Base-by-base conservation (phyloP, 2,888 invertebrate species). In the Chrysotoxum bicinctum region DNA sequence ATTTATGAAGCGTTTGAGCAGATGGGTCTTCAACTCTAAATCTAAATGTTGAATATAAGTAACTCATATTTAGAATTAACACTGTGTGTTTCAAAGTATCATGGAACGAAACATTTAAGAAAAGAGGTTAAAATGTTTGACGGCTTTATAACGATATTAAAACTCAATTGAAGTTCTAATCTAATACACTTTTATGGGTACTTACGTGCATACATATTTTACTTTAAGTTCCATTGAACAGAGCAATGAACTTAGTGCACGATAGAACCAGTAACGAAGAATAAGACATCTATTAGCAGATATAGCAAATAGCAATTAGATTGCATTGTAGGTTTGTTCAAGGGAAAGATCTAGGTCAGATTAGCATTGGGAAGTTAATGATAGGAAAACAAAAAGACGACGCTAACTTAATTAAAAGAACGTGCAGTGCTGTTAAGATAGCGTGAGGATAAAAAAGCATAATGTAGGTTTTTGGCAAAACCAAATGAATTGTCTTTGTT, bases 291-390 rank as follows among this genome's bases (percentile, higher is more conserved):
- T 70, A 84, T 84, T 84, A 84, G 58, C 83, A 75, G 21, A 60
- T 75, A 70, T 75, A 84, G 66, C 83, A 79, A 56, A 69, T 66
- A 70, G 75, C 73, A 83, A 83, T 78, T 83, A 79, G 69, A 84
- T 60, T 84, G 66, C 58, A 75, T 70, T 79, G 69, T 84, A 21
- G 50, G n/a, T 66, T 56, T 54, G 43, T 74, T 62, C 54, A 60
- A 64, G 48, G 70, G 12, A 79, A 75, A 75, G 75, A 84, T 75
- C 79, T 84, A 64, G 83, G 83, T 75, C 79, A 84, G 83, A 84
- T 84, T 84, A 84, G 62, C 79, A 79, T 79, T 79, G 66, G 58
- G 74, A 75, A 74, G 83, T 60, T 79, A 84, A 84, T 84, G 74
- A 79, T 75, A 84, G 70, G 60, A 84, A 70, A 58, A 79, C 58